Evolutionary conservation across 2,797 vertebrate genomes (phyloP), one percentile per base, ranked within the genome.

Genomic region (Prionace glauca): DNA sequence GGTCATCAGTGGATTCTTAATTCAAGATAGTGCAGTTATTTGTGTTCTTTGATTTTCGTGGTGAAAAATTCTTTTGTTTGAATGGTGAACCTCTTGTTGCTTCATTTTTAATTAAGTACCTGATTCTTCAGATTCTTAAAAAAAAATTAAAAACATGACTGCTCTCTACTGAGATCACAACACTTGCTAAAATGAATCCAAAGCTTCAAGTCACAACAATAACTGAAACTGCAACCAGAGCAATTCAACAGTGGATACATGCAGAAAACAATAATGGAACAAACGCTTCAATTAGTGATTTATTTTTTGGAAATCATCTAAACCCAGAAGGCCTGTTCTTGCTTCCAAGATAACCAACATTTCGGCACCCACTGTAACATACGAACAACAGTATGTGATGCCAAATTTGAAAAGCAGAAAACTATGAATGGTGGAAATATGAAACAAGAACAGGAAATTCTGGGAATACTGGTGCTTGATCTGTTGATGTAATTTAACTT

Each of bases 221-320:
- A 67, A 20, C 32, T 62, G n/a, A 65, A 91, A 72, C 26, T 72
- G 71, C 71, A 26, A 67, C 16, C 65, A 18, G 26, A n/a, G 29
- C 50, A 60, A 91, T 32, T n/a, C 29, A 65, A n/a, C 50, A 3
- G 32, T 20, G 10, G 18, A 18, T 32, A 32, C 29, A 26, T 91
- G 32, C n/a, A 91, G 50, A 29, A 62, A 91, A 91, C 88, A 91
- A 62, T 91, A 29, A 67, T 65, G 32, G 12, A 67, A 67, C 65
- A 36, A 92, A 45, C 36, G 8, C 62, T 92, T 92, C 32, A 92
- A 92, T 92, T 69, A n/a, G 5, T 36, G 32, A 4, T n/a, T 67
- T 24, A 92, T 36, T 93, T 67, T 93, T 69, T 93, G 65, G 65
- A 69, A 93, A 93, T 22, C 65, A 93, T 45, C 36, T 74, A 41